Evolutionary conservation across 1,140 invertebrate genomes (phyloP).

Genomic region (Eumeta japonica): DNA sequence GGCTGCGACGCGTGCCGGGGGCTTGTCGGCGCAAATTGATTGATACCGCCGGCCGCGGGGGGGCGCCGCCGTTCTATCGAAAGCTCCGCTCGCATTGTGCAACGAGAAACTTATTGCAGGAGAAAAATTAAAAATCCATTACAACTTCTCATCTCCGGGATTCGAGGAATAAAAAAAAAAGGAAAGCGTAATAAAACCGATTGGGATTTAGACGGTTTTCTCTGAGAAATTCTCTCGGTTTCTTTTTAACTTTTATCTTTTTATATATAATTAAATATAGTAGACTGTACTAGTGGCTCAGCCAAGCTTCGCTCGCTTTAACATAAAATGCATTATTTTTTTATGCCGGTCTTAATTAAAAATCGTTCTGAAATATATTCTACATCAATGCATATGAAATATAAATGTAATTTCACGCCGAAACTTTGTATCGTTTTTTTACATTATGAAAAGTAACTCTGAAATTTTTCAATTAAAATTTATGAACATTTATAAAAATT

Average conservation of each 20-base stretch:
- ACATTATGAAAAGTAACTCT: background rate
- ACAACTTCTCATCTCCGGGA: background rate
- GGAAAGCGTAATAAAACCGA: too few species aligned
- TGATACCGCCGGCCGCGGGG: too few species aligned
- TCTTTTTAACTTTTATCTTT: too few species aligned
- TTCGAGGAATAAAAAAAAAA: too few species aligned
- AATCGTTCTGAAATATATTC: background rate
- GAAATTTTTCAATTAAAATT: slow-evolving; percentile 1
- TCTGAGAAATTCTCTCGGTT: background rate
- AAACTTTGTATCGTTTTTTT: background rate
- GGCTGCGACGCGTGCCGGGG: background rate
- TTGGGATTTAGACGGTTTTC: background rate
- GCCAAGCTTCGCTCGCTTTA: background rate
- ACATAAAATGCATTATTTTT: background rate
- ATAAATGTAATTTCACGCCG: too few species aligned
- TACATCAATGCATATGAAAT: too few species aligned
- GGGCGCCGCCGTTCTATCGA: background rate
- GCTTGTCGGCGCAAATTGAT: slow-evolving; percentile 1
- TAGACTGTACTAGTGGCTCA: background rate
- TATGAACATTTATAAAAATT: too few species aligned
- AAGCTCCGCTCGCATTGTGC: background rate
- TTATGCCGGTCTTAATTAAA: background rate
- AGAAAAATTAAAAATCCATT: background rate
- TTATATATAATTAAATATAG: too few species aligned
- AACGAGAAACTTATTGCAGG: background rate